These are phyloP conservation scores for Drosophila algonquin DNA, from an alignment of 2,888 invertebrate species.

Conservation along the genomic window DNA sequence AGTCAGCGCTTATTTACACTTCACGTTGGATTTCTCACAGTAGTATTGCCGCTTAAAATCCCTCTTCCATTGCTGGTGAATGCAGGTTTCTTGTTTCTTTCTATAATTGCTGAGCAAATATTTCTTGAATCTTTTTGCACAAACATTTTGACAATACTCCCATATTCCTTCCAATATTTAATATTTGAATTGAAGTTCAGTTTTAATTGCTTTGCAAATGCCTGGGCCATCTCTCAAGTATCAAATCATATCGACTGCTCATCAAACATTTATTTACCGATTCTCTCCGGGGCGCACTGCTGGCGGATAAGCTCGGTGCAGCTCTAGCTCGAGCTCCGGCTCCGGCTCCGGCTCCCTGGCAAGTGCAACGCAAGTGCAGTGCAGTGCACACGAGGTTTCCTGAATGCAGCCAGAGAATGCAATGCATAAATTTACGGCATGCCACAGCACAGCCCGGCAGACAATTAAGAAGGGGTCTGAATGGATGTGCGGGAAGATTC, in stretches of 20 bases:
- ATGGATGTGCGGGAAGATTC: constrained; percentile 58
- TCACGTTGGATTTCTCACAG: constrained; percentile 33
- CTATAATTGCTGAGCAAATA: constrained; percentile 24
- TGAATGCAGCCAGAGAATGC: constrained; percentile 59
- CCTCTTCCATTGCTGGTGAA: neutral
- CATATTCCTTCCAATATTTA: neutral
- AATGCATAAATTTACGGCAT: constrained; percentile 75
- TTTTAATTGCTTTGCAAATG: constrained; percentile 31
- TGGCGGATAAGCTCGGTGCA: constrained; percentile 3
- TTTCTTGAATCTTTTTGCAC: neutral
- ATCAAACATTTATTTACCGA: constrained; percentile 75
- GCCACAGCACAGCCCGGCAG: constrained; percentile 58
- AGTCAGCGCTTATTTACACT: constrained; percentile 63
- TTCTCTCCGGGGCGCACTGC: constrained; percentile 10
- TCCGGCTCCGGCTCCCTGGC: constrained; percentile 13
- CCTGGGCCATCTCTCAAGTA: neutral
- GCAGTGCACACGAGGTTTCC: constrained; percentile 25
- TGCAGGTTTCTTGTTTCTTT: neutral
- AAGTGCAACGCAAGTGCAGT: constrained; percentile 33
- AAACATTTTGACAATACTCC: neutral
- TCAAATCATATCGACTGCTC: constrained; percentile 53
- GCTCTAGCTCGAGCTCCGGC: constrained; percentile 9
- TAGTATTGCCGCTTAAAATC: neutral
- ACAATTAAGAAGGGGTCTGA: constrained; percentile 66
- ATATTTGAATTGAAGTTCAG: constrained; percentile 23